Evolutionary conservation across 2,113 vertebrate species (phyloP), one percentile per base, ranked within the genome.

Genomic region (Larimichthys polyactis): DNA sequence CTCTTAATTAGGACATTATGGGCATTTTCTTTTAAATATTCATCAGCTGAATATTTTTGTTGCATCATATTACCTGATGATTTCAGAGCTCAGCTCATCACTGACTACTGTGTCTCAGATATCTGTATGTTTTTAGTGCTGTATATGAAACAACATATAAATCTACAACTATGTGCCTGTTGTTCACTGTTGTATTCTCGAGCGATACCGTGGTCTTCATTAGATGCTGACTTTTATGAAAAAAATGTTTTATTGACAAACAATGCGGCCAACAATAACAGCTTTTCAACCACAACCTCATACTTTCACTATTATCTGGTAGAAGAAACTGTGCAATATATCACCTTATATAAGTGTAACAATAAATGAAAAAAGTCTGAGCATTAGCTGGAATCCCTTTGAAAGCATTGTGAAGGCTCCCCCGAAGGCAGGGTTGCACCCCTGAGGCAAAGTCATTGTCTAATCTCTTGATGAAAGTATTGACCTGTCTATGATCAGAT

Each of bases 381-480:
- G 17, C 52, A 55, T 72, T 76, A 40, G 55, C 44, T 80, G 51
- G 27, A 85, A 22, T 48, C 51, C 29, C 64, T 65, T 60, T 80
- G 46, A 73, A 85, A 70, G 51, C 17, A 36, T 1, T 36, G 20
- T 49, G 22, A 57, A 82, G 51, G 20, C 54, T 63, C 62, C 72
- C 58, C 40, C 32, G 15, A 75, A 83, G 78, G 67, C 60, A 49
- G n/a, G n/a, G 46, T 54, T 44, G 16, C 46, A 43, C 57, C 68
- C 69, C 57, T 32, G 51, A 85, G 75, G 78, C 54, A 2, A 2
- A 79, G 22, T 36, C 54, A 58, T 60, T 71, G 66, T 82, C 77
- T 82, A 74, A 89, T 88, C 54, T 70, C 74, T 40, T 82, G 75
- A 87, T 90, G 71, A 83, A 87, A 88, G 65, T 86, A 86, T 85